Base-by-base conservation (phyloP, 2,888 invertebrate species). In the Mythimna pallens region DNA sequence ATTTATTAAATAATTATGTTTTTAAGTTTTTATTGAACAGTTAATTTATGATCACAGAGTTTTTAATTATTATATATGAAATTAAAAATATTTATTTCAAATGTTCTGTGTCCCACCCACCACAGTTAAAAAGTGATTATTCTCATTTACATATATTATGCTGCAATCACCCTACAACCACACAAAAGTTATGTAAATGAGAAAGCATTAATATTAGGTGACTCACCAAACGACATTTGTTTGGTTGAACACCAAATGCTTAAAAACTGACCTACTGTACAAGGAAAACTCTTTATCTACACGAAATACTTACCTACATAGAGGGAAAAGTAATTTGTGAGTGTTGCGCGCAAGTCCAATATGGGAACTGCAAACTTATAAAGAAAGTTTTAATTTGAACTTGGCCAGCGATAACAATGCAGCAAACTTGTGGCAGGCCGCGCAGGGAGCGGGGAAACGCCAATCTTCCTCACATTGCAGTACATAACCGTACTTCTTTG, bases 401-500 rank as follows among this genome's bases (percentile, higher is more conserved):
- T 93, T 90, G 89, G 89, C 87, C 88, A 87, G 87, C 92, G 92
- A 93, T 94, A 94, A 94, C 93, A 94, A 93, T 94, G 94, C 93
- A 93, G 92, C 89, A 90, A 94, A 94, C 92, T 95, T 92, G 81
- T 83, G 90, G 89, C 89, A 88, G 84, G 68, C 86, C 85, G 89
- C 89, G 84, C 87, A 91, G 90, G 92, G 92, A 90, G 93, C 88
- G 91, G 89, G 90, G 89, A 87, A 91, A 90, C 92, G 92, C 92
- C 93, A 93, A 94, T 94, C 93, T 93, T 93, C 92, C 92, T 92
- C 90, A 92, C 91, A 90, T 93, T 93, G 94, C 94, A 95, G 94
- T 95, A 93, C 92, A 93, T 93, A 93, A 90, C 90, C 93, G 93
- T 94, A 95, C 93, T 96, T 95, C 95, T 95, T 94, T 93, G 94